phyloP scores from a whole-genome alignment of 2,888 invertebrate genomes.

The Leptopilina drosophilae region DNA sequence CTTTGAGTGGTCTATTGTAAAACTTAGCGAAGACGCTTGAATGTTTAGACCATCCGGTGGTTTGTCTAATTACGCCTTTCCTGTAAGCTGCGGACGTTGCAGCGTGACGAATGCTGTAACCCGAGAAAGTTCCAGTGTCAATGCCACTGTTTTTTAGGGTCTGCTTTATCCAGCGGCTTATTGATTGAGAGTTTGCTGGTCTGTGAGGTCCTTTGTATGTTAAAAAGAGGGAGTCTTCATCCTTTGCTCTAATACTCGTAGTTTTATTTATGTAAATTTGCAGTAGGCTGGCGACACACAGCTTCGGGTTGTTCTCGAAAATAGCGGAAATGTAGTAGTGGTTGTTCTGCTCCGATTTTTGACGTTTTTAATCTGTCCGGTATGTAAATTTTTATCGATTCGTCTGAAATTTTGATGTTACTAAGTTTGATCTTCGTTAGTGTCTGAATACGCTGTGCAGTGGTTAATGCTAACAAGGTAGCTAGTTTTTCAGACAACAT shows the following conservation, averaged over 20 bases:
- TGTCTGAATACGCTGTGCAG: slow-evolving; percentile 48
- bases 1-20: no score
- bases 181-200: background rate
- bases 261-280: background rate
- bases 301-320: background rate
- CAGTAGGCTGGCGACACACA: background rate
- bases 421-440: slow-evolving; percentile 34
- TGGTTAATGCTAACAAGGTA: slow-evolving; percentile 55
- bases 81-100: no score
- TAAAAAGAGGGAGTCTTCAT: background rate
- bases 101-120: no score
- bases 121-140: no score
- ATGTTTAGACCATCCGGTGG: no score
- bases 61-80: no score
- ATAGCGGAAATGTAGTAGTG: background rate
- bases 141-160: background rate
- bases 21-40: no score
- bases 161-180: background rate
- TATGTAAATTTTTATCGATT: slow-evolving; percentile 23
- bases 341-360: background rate
- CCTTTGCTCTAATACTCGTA: background rate
- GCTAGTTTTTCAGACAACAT: slow-evolving; percentile 52
- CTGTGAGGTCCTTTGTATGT: background rate
- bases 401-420: slow-evolving; percentile 31
- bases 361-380: background rate